These are phyloP conservation scores for Fragum whitleyi DNA, from an alignment of 2,888 invertebrate species.

Conservation along the genomic window DNA sequence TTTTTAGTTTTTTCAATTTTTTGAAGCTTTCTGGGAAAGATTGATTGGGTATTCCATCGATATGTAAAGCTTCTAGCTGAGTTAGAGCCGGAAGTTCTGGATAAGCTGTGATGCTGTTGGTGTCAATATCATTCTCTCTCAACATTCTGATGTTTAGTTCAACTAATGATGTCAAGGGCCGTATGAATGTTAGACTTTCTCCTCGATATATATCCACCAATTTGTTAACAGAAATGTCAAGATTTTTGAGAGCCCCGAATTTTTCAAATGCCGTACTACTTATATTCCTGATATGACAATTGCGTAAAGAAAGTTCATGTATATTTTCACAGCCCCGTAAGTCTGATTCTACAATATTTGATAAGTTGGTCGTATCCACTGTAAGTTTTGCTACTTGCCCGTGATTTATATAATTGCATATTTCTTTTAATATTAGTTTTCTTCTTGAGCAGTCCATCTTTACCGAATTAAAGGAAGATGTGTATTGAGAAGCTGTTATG, in stretches of 20 bases:
- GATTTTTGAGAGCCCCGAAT: background rate
- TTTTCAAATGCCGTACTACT: background rate
- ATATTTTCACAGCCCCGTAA: background rate
- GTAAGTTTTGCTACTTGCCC: background rate
- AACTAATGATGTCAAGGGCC: background rate
- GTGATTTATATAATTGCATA: background rate
- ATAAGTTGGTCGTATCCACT: conserved; percentile 7
- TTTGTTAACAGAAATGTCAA: background rate
- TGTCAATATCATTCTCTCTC: background rate
- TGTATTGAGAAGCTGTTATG: too few relatives aligned
- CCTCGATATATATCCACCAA: background rate
- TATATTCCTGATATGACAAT: background rate
- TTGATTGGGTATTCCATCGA: background rate
- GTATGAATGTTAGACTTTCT: background rate
- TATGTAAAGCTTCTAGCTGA: background rate
- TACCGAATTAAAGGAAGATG: too few relatives aligned
- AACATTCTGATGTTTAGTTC: background rate
- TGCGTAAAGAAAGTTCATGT: background rate
- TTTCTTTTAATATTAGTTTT: background rate
- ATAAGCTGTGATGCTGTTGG: background rate
- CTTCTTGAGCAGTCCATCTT: conserved; percentile 2
- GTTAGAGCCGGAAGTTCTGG: background rate
- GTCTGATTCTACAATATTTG: background rate
- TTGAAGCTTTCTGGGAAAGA: background rate
- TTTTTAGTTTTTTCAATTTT: background rate